Conservation (phyloP, 1,140 invertebrate genomes). For the Pemphigus obesinymphae region DNA sequence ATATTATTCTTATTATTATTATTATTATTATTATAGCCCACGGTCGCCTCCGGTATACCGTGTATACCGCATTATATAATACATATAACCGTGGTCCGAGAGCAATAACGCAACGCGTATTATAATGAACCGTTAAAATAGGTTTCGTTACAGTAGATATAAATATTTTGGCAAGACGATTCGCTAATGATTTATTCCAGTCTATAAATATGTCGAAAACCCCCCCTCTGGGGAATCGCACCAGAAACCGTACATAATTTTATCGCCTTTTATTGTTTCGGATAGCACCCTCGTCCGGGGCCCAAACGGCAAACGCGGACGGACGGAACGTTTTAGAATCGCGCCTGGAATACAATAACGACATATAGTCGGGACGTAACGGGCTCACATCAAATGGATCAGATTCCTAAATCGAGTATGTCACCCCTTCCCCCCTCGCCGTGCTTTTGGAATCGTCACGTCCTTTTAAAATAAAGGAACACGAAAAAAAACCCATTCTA, state of each 20-base stretch:
- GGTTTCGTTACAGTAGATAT: conserved; percentile 21
- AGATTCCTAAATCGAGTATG: no score
- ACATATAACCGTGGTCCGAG: no score
- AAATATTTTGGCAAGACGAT: conserved; percentile 35
- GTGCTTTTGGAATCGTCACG: no score
- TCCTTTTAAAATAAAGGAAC: no score
- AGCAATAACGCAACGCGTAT: neutral
- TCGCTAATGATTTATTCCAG: conserved; percentile 24
- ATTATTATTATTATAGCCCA: no score
- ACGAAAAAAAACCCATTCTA: no score
- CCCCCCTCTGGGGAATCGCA: neutral
- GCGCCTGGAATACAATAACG: no score
- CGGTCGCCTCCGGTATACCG: no score
- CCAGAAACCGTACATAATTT: neutral
- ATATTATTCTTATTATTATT: neutral
- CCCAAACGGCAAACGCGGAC: neutral
- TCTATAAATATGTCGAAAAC: conserved; percentile 19
- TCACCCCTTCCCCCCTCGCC: no score
- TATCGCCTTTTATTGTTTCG: conserved; percentile 19
- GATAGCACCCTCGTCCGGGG: neutral
- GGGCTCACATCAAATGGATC: neutral
- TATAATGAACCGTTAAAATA: neutral
- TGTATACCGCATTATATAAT: no score
- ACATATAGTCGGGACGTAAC: no score
- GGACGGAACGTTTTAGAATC: neutral